These are phyloP conservation scores for Sylvilagus floridanus DNA, from an alignment of 2,797 vertebrate genomes.

Conservation along the genomic window DNA sequence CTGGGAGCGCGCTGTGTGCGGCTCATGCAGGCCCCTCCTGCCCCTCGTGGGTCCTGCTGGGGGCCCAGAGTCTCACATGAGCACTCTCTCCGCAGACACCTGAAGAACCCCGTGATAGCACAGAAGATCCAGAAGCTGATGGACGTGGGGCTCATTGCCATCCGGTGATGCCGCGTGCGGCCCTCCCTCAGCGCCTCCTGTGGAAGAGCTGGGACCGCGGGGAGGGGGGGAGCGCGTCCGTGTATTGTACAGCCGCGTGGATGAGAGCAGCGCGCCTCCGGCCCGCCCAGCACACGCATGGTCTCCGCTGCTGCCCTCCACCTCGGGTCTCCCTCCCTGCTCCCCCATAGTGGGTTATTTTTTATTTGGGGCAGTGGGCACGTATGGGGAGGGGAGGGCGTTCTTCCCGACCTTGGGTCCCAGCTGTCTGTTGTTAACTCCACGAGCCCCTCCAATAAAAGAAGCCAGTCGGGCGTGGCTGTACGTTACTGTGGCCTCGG, in stretches of 20 bases:
- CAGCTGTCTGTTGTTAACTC: constrained; percentile 75
- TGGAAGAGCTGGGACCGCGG: constrained; percentile 81
- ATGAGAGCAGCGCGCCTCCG: constrained; percentile 67
- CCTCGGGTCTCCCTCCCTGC: constrained; percentile 53
- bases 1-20: not conserved
- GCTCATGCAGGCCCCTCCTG: too few relatives aligned
- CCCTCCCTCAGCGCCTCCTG: constrained; percentile 56
- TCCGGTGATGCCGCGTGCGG: constrained; percentile 91
- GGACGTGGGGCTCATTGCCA: constrained; percentile 96
- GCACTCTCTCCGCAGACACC: constrained; percentile 88
- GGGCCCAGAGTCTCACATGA: too few relatives aligned
- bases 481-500: not conserved
- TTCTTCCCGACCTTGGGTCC: constrained; percentile 70
- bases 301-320: constrained; percentile 73
- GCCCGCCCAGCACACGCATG: constrained; percentile 80
- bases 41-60: accelerated
- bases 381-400: constrained; percentile 51
- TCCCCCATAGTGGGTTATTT: constrained; percentile 87
- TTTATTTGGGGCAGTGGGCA: constrained; percentile 80
- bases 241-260: constrained; percentile 68
- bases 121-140: constrained; percentile 99
- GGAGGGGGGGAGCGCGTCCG: constrained; percentile 35
- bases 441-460: constrained; percentile 80
- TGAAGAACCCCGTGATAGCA: constrained; percentile 97
- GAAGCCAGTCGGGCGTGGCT: constrained; percentile 78